These are phyloP conservation scores for Carcinoscorpius rotundicauda DNA, from an alignment of 1,140 invertebrate species.

Conservation along the genomic window DNA sequence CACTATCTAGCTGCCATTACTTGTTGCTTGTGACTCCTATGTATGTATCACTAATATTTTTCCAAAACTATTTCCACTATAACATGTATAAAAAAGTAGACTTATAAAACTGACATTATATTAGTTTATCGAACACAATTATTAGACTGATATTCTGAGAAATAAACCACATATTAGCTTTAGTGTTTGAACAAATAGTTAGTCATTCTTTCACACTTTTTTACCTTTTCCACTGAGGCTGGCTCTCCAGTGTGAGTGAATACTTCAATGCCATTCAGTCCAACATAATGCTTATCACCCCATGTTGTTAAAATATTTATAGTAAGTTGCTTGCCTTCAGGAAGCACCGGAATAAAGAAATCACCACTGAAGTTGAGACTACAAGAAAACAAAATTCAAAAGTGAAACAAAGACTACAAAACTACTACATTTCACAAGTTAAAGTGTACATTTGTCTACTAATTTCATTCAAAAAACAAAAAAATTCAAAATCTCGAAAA, in stretches of 20 bases:
- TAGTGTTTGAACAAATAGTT: background rate
- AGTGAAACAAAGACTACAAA: too few relatives aligned
- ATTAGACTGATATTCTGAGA: background rate
- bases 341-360: slow-evolving; percentile 56
- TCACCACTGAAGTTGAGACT: slow-evolving; percentile 10
- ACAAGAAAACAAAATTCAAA: too few relatives aligned
- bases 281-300: slow-evolving; percentile 70
- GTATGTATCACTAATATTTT: too few relatives aligned
- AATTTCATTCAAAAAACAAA: too few relatives aligned
- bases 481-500: too few relatives aligned
- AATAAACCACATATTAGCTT: background rate
- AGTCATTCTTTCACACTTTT: background rate
- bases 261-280: slow-evolving; percentile 65
- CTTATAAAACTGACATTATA: background rate
- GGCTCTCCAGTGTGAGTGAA: slow-evolving; percentile 50
- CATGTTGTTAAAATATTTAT: slow-evolving; percentile 61
- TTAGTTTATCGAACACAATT: background rate
- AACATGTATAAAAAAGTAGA: too few relatives aligned
- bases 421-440: too few relatives aligned
- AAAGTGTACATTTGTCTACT: too few relatives aligned
- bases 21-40: too few relatives aligned
- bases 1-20: too few relatives aligned
- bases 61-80: too few relatives aligned
- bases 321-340: slow-evolving; percentile 48
- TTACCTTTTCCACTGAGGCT: slow-evolving; percentile 33